phyloP scores from a whole-genome alignment of 2,888 invertebrate species.

The Xiphydria camelus region DNA sequence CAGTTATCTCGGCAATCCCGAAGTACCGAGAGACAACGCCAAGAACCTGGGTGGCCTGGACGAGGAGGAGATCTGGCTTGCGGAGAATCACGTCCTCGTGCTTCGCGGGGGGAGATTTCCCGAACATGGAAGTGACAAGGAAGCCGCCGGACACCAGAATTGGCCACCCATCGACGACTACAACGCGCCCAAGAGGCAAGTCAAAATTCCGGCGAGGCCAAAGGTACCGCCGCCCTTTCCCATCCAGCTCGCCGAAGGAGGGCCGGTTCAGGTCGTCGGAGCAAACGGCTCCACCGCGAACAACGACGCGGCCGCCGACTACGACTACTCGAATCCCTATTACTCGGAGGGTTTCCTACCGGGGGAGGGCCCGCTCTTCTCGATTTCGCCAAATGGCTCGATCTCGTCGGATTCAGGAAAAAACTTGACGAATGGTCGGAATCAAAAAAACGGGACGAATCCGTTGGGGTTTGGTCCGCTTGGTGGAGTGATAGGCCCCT shows the following conservation, averaged over 20 bases:
- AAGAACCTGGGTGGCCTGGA: constrained; percentile 80
- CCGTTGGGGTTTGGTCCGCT: constrained; percentile 60
- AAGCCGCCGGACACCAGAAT: constrained; percentile 24
- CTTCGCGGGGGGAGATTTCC: constrained; percentile 78
- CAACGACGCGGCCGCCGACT: constrained; percentile 34
- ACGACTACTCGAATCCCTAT: constrained; percentile 43
- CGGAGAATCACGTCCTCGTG: constrained; percentile 84
- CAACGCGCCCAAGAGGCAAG: constrained; percentile 79
- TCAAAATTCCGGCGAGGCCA: constrained; percentile 80
- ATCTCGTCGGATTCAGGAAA: constrained; percentile 66
- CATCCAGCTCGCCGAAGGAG: constrained; percentile 82
- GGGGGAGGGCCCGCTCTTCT: constrained; percentile 61
- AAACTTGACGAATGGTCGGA: constrained; percentile 70
- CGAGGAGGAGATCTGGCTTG: constrained; percentile 87
- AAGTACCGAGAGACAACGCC: constrained; percentile 79
- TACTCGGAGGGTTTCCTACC: constrained; percentile 55
- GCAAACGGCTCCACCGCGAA: constrained; percentile 73
- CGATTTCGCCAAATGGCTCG: constrained; percentile 62
- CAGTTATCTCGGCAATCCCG: constrained; percentile 79
- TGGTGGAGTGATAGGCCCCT: constrained; percentile 40
- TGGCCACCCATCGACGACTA: constrained; percentile 88
- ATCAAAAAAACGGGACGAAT: constrained; percentile 61
- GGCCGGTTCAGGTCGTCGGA: constrained; percentile 85
- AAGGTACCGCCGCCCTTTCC: constrained; percentile 92
- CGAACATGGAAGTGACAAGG: constrained; percentile 36